These are phyloP conservation scores for Notodonta dromedarius DNA, from an alignment of 2,888 invertebrate species.

Conservation along the genomic window DNA sequence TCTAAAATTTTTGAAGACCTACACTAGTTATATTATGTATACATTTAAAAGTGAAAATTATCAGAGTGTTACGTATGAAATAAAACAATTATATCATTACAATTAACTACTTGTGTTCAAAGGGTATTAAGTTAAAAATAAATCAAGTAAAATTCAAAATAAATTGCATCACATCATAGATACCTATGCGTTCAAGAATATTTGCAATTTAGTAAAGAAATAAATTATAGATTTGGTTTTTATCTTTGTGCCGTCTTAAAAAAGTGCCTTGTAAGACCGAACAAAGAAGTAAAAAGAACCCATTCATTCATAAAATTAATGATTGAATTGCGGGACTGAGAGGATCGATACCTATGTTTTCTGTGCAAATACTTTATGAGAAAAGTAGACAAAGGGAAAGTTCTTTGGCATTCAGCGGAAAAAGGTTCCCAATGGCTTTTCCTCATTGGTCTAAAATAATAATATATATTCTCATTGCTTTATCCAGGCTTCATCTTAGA, in stretches of 20 bases:
- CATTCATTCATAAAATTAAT: neutral
- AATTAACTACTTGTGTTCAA: too few species aligned
- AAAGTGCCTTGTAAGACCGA: neutral
- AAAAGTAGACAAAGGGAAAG: neutral
- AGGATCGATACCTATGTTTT: neutral
- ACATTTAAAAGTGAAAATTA: too few species aligned
- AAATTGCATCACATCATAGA: too few species aligned
- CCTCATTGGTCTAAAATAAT: neutral
- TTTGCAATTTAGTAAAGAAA: neutral
- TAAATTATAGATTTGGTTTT: neutral
- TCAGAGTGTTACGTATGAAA: too few species aligned
- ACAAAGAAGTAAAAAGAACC: neutral
- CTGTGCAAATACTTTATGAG: neutral
- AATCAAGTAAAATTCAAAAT: too few species aligned
- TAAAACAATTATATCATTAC: too few species aligned
- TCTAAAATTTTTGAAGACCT: too few species aligned
- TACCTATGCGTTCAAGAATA: too few species aligned
- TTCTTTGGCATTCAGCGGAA: neutral
- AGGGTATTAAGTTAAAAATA: too few species aligned
- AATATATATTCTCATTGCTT: too few species aligned
- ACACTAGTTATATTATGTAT: too few species aligned
- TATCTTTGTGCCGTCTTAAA: neutral
- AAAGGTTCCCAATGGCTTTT: neutral
- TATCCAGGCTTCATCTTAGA: too few species aligned
- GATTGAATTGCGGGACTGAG: neutral